A percentile compares a stretch with the other conserved stretches of the same genome.
Conservation (phyloP, 2,797 vertebrate genomes). For the Hirundo rustica region DNA sequence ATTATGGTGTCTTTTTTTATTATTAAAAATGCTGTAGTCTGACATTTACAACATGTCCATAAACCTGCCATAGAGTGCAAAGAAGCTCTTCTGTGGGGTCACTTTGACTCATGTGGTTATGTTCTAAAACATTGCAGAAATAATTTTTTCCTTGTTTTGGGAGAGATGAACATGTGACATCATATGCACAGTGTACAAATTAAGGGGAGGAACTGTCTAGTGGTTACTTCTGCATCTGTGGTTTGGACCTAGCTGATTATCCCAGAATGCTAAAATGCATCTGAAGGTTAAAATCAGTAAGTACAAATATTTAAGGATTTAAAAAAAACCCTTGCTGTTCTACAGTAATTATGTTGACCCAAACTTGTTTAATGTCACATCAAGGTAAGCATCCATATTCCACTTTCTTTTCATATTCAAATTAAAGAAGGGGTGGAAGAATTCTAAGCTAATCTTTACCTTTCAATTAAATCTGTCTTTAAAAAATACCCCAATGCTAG, state of each 20-base stretch:
- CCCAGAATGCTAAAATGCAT: background rate
- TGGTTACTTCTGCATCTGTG: background rate
- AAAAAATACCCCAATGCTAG: background rate
- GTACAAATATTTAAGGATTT: slow-evolving; percentile 35
- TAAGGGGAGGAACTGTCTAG: background rate
- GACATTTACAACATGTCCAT: slow-evolving; percentile 50
- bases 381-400: slow-evolving; percentile 22
- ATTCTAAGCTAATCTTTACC: slow-evolving; percentile 35
- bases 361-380: slow-evolving; percentile 42
- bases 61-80: slow-evolving; percentile 14
- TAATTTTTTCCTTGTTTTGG: background rate
- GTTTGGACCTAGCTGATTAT: background rate
- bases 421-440: slow-evolving; percentile 23
- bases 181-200: background rate
- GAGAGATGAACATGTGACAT: background rate
- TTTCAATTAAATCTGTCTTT: slow-evolving; percentile 34
- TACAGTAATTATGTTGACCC: slow-evolving; percentile 24
- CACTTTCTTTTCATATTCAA: slow-evolving; percentile 30
- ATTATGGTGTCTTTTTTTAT: slow-evolving; percentile 47
- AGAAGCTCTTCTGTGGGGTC: slow-evolving; percentile 5
- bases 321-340: background rate
- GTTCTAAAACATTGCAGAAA: background rate
- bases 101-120: background rate
- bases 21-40: slow-evolving; percentile 43
- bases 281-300: slow-evolving; percentile 27